These are phyloP conservation scores for Tetramorium parvispinum DNA, from an alignment of 1,140 invertebrate genomes.

Conservation along the genomic window DNA sequence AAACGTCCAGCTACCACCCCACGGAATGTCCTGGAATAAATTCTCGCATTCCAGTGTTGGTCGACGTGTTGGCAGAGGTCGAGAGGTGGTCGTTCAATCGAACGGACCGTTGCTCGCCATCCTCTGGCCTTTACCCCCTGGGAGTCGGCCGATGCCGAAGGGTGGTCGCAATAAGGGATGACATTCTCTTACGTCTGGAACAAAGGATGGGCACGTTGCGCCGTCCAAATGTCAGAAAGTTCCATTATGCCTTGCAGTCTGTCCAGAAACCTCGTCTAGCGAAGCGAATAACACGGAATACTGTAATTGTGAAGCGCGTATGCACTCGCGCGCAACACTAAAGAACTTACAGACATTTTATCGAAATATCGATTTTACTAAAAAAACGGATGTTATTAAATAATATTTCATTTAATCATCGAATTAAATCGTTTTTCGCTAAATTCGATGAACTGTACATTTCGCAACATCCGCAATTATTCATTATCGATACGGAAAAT, in stretches of 20 bases:
- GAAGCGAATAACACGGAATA: not conserved
- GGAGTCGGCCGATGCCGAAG: constrained; percentile 24
- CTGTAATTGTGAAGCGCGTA: not conserved
- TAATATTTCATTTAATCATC: constrained; percentile 2
- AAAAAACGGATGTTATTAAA: not conserved
- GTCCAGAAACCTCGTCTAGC: constrained; percentile 6
- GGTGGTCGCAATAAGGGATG: constrained; percentile 72
- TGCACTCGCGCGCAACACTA: not conserved
- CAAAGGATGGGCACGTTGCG: constrained; percentile 62
- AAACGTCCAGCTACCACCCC: constrained; percentile 60
- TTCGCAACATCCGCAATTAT: constrained; percentile 11
- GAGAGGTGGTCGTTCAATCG: constrained; percentile 62
- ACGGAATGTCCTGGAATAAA: constrained; percentile 73
- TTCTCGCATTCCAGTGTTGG: constrained; percentile 69
- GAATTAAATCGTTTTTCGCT: constrained; percentile 9
- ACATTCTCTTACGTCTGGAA: constrained; percentile 73
- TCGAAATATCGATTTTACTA: not conserved
- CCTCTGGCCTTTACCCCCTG: constrained; percentile 39
- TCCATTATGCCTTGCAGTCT: constrained; percentile 68
- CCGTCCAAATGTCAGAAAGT: constrained; percentile 66
- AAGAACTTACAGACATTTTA: not conserved
- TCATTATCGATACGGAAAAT: constrained; percentile 29
- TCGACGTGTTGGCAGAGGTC: constrained; percentile 22
- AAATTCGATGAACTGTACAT: constrained; percentile 16
- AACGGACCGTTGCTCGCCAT: constrained; percentile 59